These are phyloP conservation scores for Suillia variegata DNA, from an alignment of 2,888 invertebrate genomes.

Conservation along the genomic window DNA sequence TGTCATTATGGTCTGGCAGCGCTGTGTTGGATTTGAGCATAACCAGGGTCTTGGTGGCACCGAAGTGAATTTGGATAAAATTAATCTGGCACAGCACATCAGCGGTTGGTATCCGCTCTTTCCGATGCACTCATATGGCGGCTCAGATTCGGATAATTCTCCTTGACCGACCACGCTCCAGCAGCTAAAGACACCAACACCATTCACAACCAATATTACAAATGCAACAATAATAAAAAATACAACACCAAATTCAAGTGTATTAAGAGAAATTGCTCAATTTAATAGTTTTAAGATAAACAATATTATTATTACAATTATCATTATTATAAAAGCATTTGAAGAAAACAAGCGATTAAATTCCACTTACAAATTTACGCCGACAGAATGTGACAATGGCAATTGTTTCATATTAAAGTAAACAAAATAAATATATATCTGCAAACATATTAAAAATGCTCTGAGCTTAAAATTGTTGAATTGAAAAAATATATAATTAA, in stretches of 20 bases:
- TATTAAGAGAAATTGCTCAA: slow-evolving; percentile 1
- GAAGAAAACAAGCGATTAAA: slow-evolving; percentile 10
- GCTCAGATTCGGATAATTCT: slow-evolving; percentile 65
- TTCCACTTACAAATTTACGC: too few species aligned
- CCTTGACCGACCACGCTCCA: slow-evolving; percentile 60
- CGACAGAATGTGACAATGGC: too few species aligned
- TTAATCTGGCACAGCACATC: slow-evolving; percentile 77
- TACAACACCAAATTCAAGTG: slow-evolving; percentile 30
- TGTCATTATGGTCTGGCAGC: slow-evolving; percentile 92
- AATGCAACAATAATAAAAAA: slow-evolving; percentile 16
- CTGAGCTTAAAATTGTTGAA: too few species aligned
- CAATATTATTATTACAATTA: slow-evolving; percentile 3
- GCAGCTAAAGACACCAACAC: neutral
- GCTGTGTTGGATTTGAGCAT: slow-evolving; percentile 86
- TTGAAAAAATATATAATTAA: too few species aligned
- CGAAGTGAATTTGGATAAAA: slow-evolving; percentile 81
- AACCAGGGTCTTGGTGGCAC: slow-evolving; percentile 82
- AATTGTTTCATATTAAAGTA: too few species aligned
- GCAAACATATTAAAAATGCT: too few species aligned
- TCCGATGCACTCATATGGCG: slow-evolving; percentile 82
- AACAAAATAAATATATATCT: too few species aligned
- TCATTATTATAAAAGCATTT: slow-evolving; percentile 20
- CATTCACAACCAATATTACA: slow-evolving; percentile 23
- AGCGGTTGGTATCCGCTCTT: slow-evolving; percentile 92
- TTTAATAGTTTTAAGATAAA: slow-evolving; percentile 15